Base-by-base conservation (phyloP, 2,888 invertebrate species). In the Pollenia labialis region DNA sequence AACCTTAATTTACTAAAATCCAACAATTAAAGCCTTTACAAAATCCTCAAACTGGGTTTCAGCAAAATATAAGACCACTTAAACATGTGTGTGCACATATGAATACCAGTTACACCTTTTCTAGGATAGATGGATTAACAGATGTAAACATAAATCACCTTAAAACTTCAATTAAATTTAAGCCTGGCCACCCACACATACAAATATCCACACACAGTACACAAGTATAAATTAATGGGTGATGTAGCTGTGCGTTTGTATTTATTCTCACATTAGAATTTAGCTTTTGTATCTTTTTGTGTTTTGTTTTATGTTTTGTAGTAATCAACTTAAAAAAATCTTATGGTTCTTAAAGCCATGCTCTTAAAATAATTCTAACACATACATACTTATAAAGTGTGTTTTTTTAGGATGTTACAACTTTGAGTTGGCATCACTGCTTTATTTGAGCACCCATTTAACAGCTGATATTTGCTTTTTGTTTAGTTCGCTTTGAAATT, bases 91-190 rank as follows among this genome's bases (percentile, higher is more conserved):
- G 58, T 50, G 4, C 32, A 16, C 11, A 6, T 42, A 64, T 48
- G 10, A 32, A 40, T 16, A 77, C 40, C 14, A 11, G 69, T 76
- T 76, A 71, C 76, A 76, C 69, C 75, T 76, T 85, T 52, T 16
- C 44, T 76, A n/a, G 71, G 72, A 76, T 76, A 76, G 81, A 81
- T 85, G 81, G 81, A 81, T 85, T 85, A 81, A 32, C 76, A 85
- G 58, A 85, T 76, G 71, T 79, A 79, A 82, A 86, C 75, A 83
- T 86, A 86, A 86, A 86, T 86, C 82, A 86, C 86, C 86, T 86
- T 86, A 83, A 86, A 86, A 82, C 83, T 86, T 80, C 79, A 82
- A 83, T 86, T 83, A 83, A 80, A 79, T 71, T 50, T 86, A 86
- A 86, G 79, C 75, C 77, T 48, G 68, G 23, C 77, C 60, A 64